Base-by-base conservation (phyloP, 2,888 invertebrate genomes). In the Habroteleia sp. region DNA sequence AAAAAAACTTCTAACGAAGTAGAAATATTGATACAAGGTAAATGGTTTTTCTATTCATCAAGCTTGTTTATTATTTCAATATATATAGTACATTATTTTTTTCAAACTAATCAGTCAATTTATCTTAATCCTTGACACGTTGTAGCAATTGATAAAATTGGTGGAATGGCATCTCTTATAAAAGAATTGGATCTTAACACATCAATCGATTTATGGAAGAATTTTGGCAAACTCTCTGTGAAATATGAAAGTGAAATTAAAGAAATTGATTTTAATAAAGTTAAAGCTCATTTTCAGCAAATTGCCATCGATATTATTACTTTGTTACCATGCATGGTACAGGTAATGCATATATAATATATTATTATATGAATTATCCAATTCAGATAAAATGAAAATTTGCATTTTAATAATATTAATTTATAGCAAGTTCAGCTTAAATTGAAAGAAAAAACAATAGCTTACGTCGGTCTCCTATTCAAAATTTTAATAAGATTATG, bases 401-500 rank as follows among this genome's bases (percentile, higher is more conserved):
- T 13, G 27, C 23, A 48, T 7, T 27, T 27, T 7, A 27, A 27
- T 39, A 39, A 7, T 27, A 16, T 17, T 16, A 37, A 27, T 54
- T 75, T 58, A 46, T 52, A 85, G 85, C 74, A 79, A 6, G 58
- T 66, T 4, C 69, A 76, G 0, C 48, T 72, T n/a, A 74, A 73
- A 20, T 66, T 75, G 3, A 81, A 80, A 27, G 84, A 85, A 11
- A 80, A 80, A 46, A 79, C 66, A 3, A 60, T 85, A 25, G 79
- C 80, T 41, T 83, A 82, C 42, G 60, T 80, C 3, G 80, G 80
- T 39, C 44, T 83, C 14, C 76, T 86, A 16, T 63, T 87, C 13
- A 84, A 82, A 74, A 81, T 86, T 62, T 78, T 88, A 16, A 79
- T 80, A 27, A 84, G 81, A 79, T 75, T 88, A 25, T 82, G 77